Evolutionary conservation across 2,113 vertebrate genomes (phyloP), one percentile per base, ranked within the genome.

Genomic region (Vidua macroura): DNA sequence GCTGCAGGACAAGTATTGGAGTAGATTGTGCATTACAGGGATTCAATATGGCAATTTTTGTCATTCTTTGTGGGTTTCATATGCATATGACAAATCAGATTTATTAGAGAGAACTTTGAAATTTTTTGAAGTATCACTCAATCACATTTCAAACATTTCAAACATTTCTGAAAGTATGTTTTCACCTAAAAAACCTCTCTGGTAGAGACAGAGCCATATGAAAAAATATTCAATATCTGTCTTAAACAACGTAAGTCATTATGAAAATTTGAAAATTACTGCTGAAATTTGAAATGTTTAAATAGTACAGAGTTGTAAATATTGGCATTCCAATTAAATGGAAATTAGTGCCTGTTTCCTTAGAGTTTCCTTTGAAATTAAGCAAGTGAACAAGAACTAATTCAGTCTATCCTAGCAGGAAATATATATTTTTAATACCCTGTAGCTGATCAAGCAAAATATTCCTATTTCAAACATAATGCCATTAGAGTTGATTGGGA

Each of bases 381-480:
- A 83, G 72, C 62, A 89, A 96, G 55, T 79, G 82, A 96, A 91
- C 64, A 83, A 91, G 88, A 92, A 87, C 79, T 83, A 91, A 96
- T 91, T 60, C 28, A 78, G 63, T 69, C 83, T 92, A 75, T 51
- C 72, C 30, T 87, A 37, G 37, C 91, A 88, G 24, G 48, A 96
- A 95, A 93, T 81, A 86, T 37, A 67, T 56, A 90, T 92, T 92
- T 92, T 83, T 92, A 86, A 75, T 72, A 49, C 30, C 64, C 33
- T 89, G 52, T 48, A 90, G 59, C 55, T 85, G 49, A 83, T 87
- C 41, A 93, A 95, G 63, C 18, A 80, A 93, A 84, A 87, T 91
- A 96, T 92, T 95, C 59, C 16, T 92, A 64, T 75, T 96, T 94
- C 83, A 92, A 95, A 92, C 27, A 68, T 86, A 75, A 87, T 86